Conservation (phyloP, 2,888 invertebrate species). For the Caenorhabditis sinica region DNA sequence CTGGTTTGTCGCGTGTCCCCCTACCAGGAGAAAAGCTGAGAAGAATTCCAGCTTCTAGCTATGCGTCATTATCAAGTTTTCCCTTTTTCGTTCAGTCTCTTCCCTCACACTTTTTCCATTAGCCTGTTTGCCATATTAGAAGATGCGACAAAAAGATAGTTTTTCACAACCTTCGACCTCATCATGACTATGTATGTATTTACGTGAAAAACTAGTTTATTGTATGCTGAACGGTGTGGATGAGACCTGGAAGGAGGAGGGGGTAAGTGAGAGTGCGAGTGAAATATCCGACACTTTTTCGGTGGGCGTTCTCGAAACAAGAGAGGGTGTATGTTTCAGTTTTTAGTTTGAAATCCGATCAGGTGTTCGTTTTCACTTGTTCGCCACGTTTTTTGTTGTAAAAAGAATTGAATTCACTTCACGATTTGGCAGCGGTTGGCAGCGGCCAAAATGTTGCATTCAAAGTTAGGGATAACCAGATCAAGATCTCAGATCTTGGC, state of each 20-base stretch:
- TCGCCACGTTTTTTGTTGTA: not conserved
- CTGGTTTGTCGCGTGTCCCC: slow-evolving; percentile 15
- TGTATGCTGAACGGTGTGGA: slow-evolving; percentile 44
- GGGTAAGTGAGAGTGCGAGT: slow-evolving; percentile 26
- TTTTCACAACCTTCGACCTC: slow-evolving; percentile 56
- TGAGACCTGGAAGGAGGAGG: slow-evolving; percentile 4
- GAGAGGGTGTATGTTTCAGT: slow-evolving; percentile 24
- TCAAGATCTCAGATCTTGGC: no score
- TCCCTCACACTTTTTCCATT: slow-evolving; percentile 24
- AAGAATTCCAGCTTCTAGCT: slow-evolving; percentile 48
- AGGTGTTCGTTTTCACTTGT: slow-evolving; percentile 48
- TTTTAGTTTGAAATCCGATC: slow-evolving; percentile 26
- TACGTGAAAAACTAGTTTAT: slow-evolving; percentile 52
- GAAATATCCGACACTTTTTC: slow-evolving; percentile 47
- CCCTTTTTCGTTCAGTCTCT: slow-evolving; percentile 11
- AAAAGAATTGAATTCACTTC: not conserved
- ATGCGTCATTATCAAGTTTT: slow-evolving; percentile 63
- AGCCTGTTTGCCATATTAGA: slow-evolving; percentile 43
- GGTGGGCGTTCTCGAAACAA: slow-evolving; percentile 35
- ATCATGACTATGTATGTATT: slow-evolving; percentile 51
- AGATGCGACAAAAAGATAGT: slow-evolving; percentile 52
- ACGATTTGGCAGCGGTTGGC: no score
- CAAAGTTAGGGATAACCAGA: not conserved
- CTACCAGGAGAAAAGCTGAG: slow-evolving; percentile 18
- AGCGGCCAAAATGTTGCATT: not conserved